These are phyloP conservation scores for Sebastes fasciatus DNA, from an alignment of 2,113 vertebrate species.

Conservation along the genomic window DNA sequence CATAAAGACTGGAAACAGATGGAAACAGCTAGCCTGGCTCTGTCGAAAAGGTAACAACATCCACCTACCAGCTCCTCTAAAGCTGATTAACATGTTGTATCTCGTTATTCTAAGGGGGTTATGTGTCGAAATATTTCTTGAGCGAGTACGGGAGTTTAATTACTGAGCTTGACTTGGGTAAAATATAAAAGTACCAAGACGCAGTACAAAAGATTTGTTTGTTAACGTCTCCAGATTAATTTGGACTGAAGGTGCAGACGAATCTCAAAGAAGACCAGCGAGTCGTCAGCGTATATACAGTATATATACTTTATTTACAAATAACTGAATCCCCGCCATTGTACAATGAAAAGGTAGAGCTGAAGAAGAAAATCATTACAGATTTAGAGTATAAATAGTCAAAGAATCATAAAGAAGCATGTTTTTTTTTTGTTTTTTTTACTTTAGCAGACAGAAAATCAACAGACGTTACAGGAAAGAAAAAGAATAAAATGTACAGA, in stretches of 20 bases:
- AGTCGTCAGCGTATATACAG: constrained; percentile 25
- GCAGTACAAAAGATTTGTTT: no score
- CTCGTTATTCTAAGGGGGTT: no score
- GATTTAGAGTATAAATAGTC: constrained; percentile 58
- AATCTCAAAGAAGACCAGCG: neutral
- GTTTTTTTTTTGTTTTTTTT: neutral
- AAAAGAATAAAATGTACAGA: constrained; percentile 24
- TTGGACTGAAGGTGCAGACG: neutral
- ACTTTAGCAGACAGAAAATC: constrained; percentile 42
- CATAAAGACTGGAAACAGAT: no score
- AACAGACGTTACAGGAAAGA: constrained; percentile 1
- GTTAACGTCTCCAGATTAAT: no score
- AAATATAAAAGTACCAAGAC: no score
- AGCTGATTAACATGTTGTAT: no score
- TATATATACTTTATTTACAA: constrained; percentile 77
- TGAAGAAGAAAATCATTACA: constrained; percentile 46
- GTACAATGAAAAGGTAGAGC: constrained; percentile 37
- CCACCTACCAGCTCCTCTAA: no score
- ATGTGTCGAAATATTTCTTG: no score
- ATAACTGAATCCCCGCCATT: constrained; percentile 22
- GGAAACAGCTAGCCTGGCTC: no score
- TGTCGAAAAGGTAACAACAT: no score
- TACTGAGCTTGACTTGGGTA: no score
- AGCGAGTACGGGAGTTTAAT: no score
- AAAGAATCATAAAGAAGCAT: constrained; percentile 44